Base-by-base conservation (phyloP, 2,888 invertebrate species). In the Pristionchus japonicus region DNA sequence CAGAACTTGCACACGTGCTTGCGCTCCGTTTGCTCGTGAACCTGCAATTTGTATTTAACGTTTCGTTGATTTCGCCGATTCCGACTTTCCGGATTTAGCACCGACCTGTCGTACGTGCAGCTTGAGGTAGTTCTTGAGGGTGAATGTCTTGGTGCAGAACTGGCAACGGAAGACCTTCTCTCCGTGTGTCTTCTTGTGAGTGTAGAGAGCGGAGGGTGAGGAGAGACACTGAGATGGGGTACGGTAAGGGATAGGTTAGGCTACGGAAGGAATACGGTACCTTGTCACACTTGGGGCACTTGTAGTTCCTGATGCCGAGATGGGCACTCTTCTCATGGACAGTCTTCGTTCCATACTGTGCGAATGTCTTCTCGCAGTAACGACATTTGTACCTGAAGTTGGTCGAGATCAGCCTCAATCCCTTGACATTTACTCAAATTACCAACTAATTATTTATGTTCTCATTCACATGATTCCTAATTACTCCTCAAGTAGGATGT, bases 181-280 rank as follows among this genome's bases (percentile, higher is more conserved):
- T 37, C 94, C 94, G 89, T 94, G 94, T 6, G 94, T 94, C 89
- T 94, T 94, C 89, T 94, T 94, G 90, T 94, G 94, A 15, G 94
- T 94, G 89, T 94, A 94, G 31, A 94, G 91, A 27, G 94, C 94
- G 17, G 93, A 93, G 15, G 94, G 94, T 1, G 94, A 94, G 13
- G 93, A 93, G 61, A 94, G 92, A 74, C 89, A 91, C 89, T 87
- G 77, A 47, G 31, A 7, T n/a, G 47, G 43, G 7, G 7, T 77
- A 77, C 9, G 43, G 77, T 43, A 80, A 17, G 34, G 17, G 13
- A 1, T 20, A 0, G 17, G 70, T 70, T 31, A 31, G n/a, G 70
- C 11, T 70, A 70, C 3, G 20, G 17, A 34, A 15, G 27, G 17
- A 15, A 31, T 67, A 34, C 70, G 31, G 6, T 67, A 87, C 87